These are phyloP conservation scores for Sesia apiformis DNA, from an alignment of 2,888 invertebrate species.

Conservation along the genomic window DNA sequence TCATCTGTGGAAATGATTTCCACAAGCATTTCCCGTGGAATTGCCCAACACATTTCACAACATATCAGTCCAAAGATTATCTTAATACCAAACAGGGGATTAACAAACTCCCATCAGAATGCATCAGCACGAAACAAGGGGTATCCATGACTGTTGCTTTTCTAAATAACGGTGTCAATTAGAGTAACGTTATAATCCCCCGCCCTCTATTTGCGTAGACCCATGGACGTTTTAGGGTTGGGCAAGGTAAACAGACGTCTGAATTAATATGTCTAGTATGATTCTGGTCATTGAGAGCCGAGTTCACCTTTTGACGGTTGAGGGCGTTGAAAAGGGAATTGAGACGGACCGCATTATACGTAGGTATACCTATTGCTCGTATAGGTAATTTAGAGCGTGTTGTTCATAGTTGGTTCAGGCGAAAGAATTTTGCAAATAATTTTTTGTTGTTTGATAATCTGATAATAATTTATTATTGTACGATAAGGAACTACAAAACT, in stretches of 20 bases:
- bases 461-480: no score
- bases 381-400: no score
- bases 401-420: no score
- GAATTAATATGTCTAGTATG: conserved; percentile 29
- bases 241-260: conserved; percentile 28
- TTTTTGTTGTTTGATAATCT: no score
- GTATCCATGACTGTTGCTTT: conserved; percentile 29
- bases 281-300: not conserved
- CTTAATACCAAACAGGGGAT: conserved; percentile 37
- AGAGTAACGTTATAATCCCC: conserved; percentile 62
- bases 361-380: no score
- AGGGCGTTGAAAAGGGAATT: not conserved
- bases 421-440: no score
- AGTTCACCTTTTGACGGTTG: not conserved
- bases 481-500: no score
- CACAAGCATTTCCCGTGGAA: no score
- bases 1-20: no score
- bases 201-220: conserved; percentile 33
- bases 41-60: not conserved
- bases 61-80: conserved; percentile 15
- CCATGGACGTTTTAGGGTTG: conserved; percentile 18
- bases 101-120: conserved; percentile 10
- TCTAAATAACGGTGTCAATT: conserved; percentile 58
- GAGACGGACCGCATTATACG: no score
- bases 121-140: conserved; percentile 54